These are phyloP conservation scores for Mus minutoides DNA, from an alignment of 2,797 vertebrate genomes.

Conservation along the genomic window DNA sequence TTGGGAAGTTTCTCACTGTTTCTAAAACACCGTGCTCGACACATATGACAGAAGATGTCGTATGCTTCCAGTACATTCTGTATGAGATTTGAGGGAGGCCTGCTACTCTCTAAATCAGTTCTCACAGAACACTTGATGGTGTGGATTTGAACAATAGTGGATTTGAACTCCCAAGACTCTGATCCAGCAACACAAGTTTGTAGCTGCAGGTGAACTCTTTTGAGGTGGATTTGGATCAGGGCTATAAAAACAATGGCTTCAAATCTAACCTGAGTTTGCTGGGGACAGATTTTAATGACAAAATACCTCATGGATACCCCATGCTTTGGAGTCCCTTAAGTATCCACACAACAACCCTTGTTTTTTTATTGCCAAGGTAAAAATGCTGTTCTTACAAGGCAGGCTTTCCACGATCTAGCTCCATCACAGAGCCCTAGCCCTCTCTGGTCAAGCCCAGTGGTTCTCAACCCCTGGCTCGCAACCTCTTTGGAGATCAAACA, in stretches of 20 bases:
- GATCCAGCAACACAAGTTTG: background rate
- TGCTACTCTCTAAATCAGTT: background rate
- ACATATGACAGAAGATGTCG: background rate
- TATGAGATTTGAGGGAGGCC: background rate
- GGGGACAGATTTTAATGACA: background rate
- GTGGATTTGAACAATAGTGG: fast-evolving
- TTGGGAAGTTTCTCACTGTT: background rate
- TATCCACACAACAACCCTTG: background rate
- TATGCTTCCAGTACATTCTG: background rate
- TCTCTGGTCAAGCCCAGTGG: background rate
- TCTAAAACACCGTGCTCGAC: background rate
- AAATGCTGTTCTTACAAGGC: background rate
- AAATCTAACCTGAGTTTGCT: background rate
- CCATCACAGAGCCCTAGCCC: background rate
- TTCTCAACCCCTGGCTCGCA: background rate
- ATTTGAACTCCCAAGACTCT: background rate
- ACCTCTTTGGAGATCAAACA: background rate
- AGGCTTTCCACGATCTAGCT: background rate
- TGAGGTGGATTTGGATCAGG: background rate
- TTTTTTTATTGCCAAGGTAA: background rate
- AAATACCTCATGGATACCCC: background rate
- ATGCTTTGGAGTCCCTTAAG: background rate
- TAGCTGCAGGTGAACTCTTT: background rate
- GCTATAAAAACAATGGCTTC: background rate
- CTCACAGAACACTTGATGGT: background rate